Percentiles rank a stretch among this genome's conserved stretches.
Conservation (phyloP, 2,888 invertebrate species). For the Bombylius discolor region DNA sequence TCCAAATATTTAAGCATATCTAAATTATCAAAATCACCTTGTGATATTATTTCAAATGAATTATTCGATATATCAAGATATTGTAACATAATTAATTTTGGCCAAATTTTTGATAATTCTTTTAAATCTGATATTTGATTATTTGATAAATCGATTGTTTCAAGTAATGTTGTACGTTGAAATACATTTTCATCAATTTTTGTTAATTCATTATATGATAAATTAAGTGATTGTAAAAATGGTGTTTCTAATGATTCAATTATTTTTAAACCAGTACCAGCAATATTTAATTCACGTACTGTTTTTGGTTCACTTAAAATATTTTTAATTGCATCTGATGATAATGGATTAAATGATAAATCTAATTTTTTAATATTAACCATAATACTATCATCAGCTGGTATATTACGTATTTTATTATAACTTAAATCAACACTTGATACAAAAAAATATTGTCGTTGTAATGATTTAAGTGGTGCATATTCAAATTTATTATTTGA, state of each 20-base stretch:
- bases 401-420: conserved; percentile 65
- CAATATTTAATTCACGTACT: conserved; percentile 65
- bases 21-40: conserved; percentile 62
- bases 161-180: conserved; percentile 64
- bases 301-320: conserved; percentile 82
- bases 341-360: conserved; percentile 71
- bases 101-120: conserved; percentile 53
- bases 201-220: conserved; percentile 62
- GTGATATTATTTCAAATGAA: conserved; percentile 61
- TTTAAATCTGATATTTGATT: conserved; percentile 52
- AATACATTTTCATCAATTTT: conserved; percentile 54
- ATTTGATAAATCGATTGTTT: conserved; percentile 61
- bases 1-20: conserved; percentile 50
- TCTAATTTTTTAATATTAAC: conserved; percentile 78
- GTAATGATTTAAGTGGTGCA: conserved; percentile 66
- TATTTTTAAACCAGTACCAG: conserved; percentile 58
- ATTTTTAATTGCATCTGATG: conserved; percentile 56
- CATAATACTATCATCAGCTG: conserved; percentile 72
- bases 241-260: conserved; percentile 68
- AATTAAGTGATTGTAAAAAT: conserved; percentile 62
- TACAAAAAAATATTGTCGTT: conserved; percentile 72
- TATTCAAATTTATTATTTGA: conserved; percentile 63
- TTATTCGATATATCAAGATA: conserved; percentile 70
- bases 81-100: conserved; percentile 56
- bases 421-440: conserved; percentile 64